Evolutionary conservation across 2,113 vertebrate genomes (phyloP).

Genomic region (Sterna hirundo): DNA sequence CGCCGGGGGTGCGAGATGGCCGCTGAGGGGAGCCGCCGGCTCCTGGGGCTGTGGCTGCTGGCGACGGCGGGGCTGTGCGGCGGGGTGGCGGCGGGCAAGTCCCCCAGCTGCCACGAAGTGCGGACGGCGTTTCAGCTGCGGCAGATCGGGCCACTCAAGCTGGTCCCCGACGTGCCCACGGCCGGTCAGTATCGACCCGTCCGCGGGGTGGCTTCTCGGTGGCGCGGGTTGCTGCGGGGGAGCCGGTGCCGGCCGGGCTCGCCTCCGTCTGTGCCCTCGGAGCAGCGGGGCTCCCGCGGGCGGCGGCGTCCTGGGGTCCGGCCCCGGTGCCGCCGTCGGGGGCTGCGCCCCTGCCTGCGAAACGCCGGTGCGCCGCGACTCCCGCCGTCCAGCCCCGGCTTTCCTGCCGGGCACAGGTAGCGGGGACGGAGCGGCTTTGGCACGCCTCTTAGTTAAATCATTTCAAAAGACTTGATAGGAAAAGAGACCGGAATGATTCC

Average conservation of each 20-base stretch:
- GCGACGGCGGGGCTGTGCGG: slow-evolving; percentile 62
- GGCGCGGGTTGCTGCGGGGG: not conserved
- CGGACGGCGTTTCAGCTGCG: slow-evolving; percentile 88
- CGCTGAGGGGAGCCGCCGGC: slow-evolving; percentile 10
- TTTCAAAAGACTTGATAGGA: accelerated
- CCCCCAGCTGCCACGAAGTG: slow-evolving; percentile 90
- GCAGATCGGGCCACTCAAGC: slow-evolving; percentile 83
- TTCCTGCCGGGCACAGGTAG: not conserved
- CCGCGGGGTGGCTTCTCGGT: not conserved
- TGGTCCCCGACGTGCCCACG: slow-evolving; percentile 87
- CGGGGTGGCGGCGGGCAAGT: slow-evolving; percentile 53
- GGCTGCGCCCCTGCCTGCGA: not conserved
- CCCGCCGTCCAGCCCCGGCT: not conserved
- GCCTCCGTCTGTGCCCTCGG: not conserved
- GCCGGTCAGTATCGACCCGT: slow-evolving; percentile 77
- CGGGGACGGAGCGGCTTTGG: accelerated
- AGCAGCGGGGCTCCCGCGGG: not conserved
- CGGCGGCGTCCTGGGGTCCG: no score
- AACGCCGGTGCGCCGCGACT: not conserved
- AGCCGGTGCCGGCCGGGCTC: not conserved
- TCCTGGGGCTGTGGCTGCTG: slow-evolving; percentile 40
- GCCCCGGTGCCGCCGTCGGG: not conserved
- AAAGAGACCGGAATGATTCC: accelerated
- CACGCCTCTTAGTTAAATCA: accelerated
- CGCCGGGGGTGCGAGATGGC: not conserved